phyloP scores from a whole-genome alignment of 23 tunicate species.

The Ascidia mentula region DNA sequence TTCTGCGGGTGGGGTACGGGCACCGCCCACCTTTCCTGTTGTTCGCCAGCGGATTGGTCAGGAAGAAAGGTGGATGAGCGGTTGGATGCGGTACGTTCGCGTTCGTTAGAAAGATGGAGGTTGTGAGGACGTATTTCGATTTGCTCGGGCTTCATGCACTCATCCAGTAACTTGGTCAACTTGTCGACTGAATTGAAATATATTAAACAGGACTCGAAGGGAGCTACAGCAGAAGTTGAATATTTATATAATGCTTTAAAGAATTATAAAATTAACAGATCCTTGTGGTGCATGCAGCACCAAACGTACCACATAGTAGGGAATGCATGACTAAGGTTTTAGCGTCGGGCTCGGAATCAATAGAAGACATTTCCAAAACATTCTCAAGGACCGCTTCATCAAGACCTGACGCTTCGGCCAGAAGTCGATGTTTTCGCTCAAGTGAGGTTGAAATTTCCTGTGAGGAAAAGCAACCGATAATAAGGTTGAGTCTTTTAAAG shows the following conservation, averaged over 20 bases:
- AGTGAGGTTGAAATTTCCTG: constrained; percentile 48
- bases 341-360: constrained; percentile 49
- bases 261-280: too few relatives aligned
- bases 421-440: constrained; percentile 29
- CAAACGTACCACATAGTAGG: constrained; percentile 42
- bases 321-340: constrained; percentile 52
- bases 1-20: constrained; percentile 18
- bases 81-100: constrained; percentile 7
- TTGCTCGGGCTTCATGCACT: constrained; percentile 46
- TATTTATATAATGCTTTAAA: too few relatives aligned
- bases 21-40: constrained; percentile 33
- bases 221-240: too few relatives aligned
- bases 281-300: neutral
- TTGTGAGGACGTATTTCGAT: constrained; percentile 5
- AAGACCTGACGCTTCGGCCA: constrained; percentile 50
- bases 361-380: constrained; percentile 51
- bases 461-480: neutral
- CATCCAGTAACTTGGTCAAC: constrained; percentile 47
- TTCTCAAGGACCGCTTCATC: constrained; percentile 39
- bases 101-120: neutral
- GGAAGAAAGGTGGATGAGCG: constrained; percentile 21
- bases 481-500: neutral
- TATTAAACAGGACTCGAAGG: too few relatives aligned
- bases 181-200: constrained; percentile 38
- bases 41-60: neutral